Evolutionary conservation across 2,797 vertebrate genomes (phyloP), one percentile per base, ranked within the genome.

Genomic region (Sebastes nivosus): DNA sequence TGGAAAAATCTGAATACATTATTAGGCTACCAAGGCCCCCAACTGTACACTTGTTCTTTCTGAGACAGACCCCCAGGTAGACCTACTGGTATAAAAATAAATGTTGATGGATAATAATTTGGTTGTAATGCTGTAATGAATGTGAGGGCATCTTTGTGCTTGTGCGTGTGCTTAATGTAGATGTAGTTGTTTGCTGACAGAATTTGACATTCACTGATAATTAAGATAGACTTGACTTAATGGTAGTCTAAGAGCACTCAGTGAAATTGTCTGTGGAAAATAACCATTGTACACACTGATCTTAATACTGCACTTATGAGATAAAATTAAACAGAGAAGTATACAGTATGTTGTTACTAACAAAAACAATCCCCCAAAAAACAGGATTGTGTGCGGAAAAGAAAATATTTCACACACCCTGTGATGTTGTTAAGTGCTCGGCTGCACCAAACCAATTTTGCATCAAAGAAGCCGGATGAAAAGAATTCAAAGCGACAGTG

Each of bases 381-480:
- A 73, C 68, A 70, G 72, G 69, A 80, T 80, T 72, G 36, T 79
- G 72, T 66, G 78, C 24, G 68, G 75, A 80, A 73, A 72, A 67
- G 60, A 81, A 83, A 83, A 86, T 79, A 78, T 86, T 81, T 63
- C 82, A 81, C 85, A 76, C 76, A 83, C 64, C 38, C 87, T 83
- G 60, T 84, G 86, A 92, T 93, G 85, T 83, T 90, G 82, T 88
- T 87, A 91, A 92, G 92, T 91, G 90, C 84, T 82, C 66, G 11
- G 69, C 86, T 89, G 81, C 81, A 90, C 83, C 73, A 89, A 92
- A 91, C 82, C 88, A 91, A 92, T 92, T 94, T 89, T 87, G 87
- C 89, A 93, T 93, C 87, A 94, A 92, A 94, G 88, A 80, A 82
- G 82, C 80, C 63, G 87, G 82, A 94, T 93, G 88, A 93, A 94